Evolutionary conservation across 2,888 invertebrate genomes (phyloP), one percentile per base, ranked within the genome.

Genomic region (Temnothorax unifasciatus): DNA sequence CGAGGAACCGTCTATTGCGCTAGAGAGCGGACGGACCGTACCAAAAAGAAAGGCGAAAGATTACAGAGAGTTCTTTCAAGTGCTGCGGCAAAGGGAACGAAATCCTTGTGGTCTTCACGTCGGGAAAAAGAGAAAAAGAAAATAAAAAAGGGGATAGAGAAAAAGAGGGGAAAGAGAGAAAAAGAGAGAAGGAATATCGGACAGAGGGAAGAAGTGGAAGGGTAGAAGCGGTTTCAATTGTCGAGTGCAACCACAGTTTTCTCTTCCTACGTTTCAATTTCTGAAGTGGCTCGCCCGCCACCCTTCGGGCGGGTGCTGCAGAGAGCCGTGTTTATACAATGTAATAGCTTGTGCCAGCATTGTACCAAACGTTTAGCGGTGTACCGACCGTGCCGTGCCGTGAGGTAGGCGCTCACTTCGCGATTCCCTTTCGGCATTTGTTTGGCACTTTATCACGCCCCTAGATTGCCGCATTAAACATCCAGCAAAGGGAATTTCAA

Each of bases 401-500:
- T 29, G 50, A 52, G 68, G 83, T 76, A 82, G 61, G 52, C 86
- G 84, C 86, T 91, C 90, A 88, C 93, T 94, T 91, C 88, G 90
- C 91, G 89, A 94, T 94, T 95, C 95, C 90, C 94, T 95, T 94
- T 95, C 93, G 92, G 92, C 92, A 89, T 91, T 92, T 92, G 93
- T 93, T 94, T 93, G 93, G 90, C 93, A 92, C 93, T 94, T 95
- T 94, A 95, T 95, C 94, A 94, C 95, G 93, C 95, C 94, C 93
- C 91, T 89, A 93, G 94, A 94, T 95, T 94, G 94, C 93, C 91
- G 92, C 94, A 95, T 95, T 94, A 94, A 95, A 94, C 94, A 94
- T 94, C 93, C 94, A 94, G 93, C 93, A 95, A 94, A 94, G 94
- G 90, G 94, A 93, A 93, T 93, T 90, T 90, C 90, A 88, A 92